Base-by-base conservation (phyloP, 2,888 invertebrate species). In the Xylocampa areola region DNA sequence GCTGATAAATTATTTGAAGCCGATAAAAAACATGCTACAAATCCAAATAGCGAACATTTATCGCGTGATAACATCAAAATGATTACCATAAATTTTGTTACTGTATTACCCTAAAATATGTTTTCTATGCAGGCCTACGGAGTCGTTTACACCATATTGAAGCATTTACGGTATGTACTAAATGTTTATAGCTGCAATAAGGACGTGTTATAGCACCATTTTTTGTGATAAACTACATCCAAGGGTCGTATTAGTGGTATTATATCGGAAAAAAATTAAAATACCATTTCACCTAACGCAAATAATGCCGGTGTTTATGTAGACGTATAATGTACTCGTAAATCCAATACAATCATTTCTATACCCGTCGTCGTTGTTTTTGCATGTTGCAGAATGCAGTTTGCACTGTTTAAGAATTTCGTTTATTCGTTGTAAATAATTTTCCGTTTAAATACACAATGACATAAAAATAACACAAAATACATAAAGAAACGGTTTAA, bases 71-170 rank as follows among this genome's bases (percentile, higher is more conserved):
- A 40, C 50, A 63, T 51, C 57, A 44, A 32, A 55, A 40, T 57
- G 27, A 68, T 68, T 36, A 63, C 36, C 63, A 51, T 66, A 63
- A 29, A 66, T 57, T 65, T 32, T 48, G 13, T 36, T 32, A 63
- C 27, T 51, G 32, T 63, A 57, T 48, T 48, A 44, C 13, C 43
- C 43, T 36, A 55, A 55, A 63, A 55, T 62, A 63, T 36, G 8
- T 39, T 35, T 16, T 17, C 13, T 4, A 19, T 27, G 4, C 17
- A 62, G 29, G 47, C 33, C 32, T 40, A 44, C 17, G 35, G 16
- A 55, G 47, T 47, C 59, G 36, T 70, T 69, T 47, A 48, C 48
- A 66, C 58, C 35, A 51, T 63, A 69, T 66, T 57, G 58, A 51
- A 69, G 35, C 69, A 69, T 66, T 69, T 57, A 66, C 58, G 44